Evolutionary conservation across 2,888 invertebrate species (phyloP), one percentile per base, ranked within the genome.

Genomic region (Macroteleia sp.): DNA sequence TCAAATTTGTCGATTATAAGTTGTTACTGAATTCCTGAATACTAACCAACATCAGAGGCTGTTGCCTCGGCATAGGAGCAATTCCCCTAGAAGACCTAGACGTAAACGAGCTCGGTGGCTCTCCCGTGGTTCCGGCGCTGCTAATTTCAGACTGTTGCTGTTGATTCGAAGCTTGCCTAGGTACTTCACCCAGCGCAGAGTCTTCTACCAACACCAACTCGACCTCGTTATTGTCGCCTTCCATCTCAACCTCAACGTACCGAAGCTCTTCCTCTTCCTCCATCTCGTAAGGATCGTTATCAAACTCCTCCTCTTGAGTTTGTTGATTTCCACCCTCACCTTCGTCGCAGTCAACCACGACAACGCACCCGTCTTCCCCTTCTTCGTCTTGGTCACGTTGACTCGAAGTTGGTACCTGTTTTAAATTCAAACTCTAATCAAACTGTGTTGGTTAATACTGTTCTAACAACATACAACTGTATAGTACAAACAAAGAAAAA

Each of bases 391-490:
- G 96, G 88, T 97, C 97, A 71, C 96, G 94, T 85, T 97, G 96
- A 22, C 96, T 96, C 17, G 96, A 96, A 0, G 97, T 97, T 5
- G 97, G 96, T 69, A 97, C 96, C 92, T 97, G 57, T 36, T 30
- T 19, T 1, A 30, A 25, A 50, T 12, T 14, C 3, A 52, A 12
- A 32, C 8, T 61, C 70, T 70, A 52, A 44, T 70, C 16, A 56
- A 67, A 56, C 9, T 34, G 4, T 0, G 10, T 54, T 44, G 12
- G 52, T 41, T 28, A 56, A 36, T 36, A 3, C 1, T 39, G 3
- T 50, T 32, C 17, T 30, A 50, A 19, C n/a, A n/a, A 6, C 17
- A 50, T 10, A n/a, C 3, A 25, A 25, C n/a, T n/a, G n/a, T n/a
- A n/a, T n/a, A n/a, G n/a, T n/a, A n/a, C n/a, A n/a, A n/a, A n/a